A percentile compares a stretch with the other conserved stretches of the same genome.
Conservation (phyloP, 2,888 invertebrate genomes). For the Drosophila recens region DNA sequence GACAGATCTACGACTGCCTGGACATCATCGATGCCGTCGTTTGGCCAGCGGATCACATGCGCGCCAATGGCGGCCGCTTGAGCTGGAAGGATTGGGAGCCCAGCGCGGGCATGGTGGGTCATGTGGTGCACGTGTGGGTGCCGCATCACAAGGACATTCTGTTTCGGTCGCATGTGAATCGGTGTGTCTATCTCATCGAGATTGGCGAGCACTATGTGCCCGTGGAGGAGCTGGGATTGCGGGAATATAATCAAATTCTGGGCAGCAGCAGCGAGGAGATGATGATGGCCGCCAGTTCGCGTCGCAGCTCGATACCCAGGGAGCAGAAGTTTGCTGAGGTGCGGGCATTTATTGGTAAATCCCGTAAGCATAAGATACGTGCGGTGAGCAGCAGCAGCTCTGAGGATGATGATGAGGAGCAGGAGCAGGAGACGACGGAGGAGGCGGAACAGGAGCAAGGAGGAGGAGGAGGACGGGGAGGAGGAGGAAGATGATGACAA, state of each 20-base stretch:
- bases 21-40: constrained; percentile 95
- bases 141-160: constrained; percentile 96
- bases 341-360: constrained; percentile 66
- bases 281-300: constrained; percentile 54
- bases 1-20: constrained; percentile 94
- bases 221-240: constrained; percentile 95
- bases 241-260: constrained; percentile 85
- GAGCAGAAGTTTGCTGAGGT: constrained; percentile 73
- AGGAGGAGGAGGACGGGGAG: background rate
- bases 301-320: constrained; percentile 78
- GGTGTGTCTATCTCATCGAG: constrained; percentile 95
- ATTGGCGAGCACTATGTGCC: constrained; percentile 97
- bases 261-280: constrained; percentile 73
- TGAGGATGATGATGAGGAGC: constrained; percentile 45
- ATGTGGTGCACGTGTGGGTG: constrained; percentile 97
- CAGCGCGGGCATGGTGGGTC: constrained; percentile 95
- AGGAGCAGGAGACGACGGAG: constrained; percentile 28
- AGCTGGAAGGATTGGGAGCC: constrained; percentile 97
- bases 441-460: constrained; percentile 74
- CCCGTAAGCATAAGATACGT: constrained; percentile 68
- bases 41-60: constrained; percentile 97
- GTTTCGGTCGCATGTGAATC: constrained; percentile 95
- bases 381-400: constrained; percentile 83
- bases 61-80: constrained; percentile 93
- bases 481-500: background rate